These are phyloP conservation scores for Mallotus villosus DNA, from an alignment of 2,797 vertebrate genomes.

Conservation along the genomic window DNA sequence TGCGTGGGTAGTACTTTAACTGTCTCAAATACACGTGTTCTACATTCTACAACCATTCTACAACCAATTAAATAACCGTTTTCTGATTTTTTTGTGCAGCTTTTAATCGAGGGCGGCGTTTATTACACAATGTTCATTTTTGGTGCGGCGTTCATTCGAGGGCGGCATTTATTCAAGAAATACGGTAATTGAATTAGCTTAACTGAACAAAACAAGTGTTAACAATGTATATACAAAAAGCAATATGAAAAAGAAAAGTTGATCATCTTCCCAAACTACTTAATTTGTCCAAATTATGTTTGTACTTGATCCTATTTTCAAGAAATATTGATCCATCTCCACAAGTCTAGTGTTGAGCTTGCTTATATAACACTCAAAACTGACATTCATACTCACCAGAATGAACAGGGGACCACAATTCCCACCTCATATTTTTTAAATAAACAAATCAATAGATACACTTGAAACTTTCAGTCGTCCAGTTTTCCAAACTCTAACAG, in stretches of 20 bases:
- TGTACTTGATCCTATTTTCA: slow-evolving; percentile 44
- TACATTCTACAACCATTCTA: too few relatives aligned
- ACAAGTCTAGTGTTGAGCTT: slow-evolving; percentile 42
- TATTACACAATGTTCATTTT: too few relatives aligned
- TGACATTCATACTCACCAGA: slow-evolving; percentile 38
- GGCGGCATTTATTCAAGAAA: too few relatives aligned
- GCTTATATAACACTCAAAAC: slow-evolving; percentile 41
- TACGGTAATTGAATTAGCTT: slow-evolving; percentile 16
- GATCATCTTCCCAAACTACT: background rate
- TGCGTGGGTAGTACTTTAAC: too few relatives aligned
- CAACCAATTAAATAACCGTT: too few relatives aligned
- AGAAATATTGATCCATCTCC: slow-evolving; percentile 47
- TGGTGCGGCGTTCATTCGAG: too few relatives aligned
- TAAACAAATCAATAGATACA: slow-evolving; percentile 49
- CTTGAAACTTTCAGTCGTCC: too few relatives aligned
- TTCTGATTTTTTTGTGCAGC: too few relatives aligned
- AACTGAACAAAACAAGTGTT: slow-evolving; percentile 27
- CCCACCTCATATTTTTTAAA: slow-evolving; percentile 60
- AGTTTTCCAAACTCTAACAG: too few relatives aligned
- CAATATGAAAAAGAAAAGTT: slow-evolving; percentile 25
- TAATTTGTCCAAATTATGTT: background rate
- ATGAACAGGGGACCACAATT: slow-evolving; percentile 42
- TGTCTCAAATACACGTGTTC: too few relatives aligned
- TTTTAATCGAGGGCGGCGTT: too few relatives aligned
- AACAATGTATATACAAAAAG: slow-evolving; percentile 29